A percentile compares a stretch with the other conserved stretches of the same genome.
These are phyloP conservation scores for Folsomia candida DNA, from an alignment of 2,888 invertebrate genomes.

Conservation along the genomic window DNA sequence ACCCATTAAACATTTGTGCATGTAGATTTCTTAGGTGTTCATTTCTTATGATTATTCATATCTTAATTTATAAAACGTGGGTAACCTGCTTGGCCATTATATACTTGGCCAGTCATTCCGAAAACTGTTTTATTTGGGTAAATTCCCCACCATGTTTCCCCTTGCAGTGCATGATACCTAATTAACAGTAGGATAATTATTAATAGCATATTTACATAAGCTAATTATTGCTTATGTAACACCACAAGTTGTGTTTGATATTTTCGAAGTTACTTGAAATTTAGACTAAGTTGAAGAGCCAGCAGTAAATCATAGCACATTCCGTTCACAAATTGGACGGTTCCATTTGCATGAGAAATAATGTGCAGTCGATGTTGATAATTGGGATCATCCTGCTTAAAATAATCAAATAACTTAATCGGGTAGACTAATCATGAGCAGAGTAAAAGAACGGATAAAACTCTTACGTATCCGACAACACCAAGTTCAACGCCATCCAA, in stretches of 20 bases:
- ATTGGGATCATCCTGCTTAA: constrained; percentile 18
- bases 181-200: background rate
- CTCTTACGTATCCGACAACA: background rate
- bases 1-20: constrained; percentile 16
- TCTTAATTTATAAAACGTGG: too few species aligned
- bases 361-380: constrained; percentile 21
- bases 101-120: background rate
- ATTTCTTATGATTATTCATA: too few species aligned
- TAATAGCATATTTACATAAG: background rate
- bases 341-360: constrained; percentile 13
- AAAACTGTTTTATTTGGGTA: constrained; percentile 14
- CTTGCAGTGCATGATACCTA: constrained; percentile 20
- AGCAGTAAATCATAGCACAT: constrained; percentile 24
- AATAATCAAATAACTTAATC: background rate
- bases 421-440: too few species aligned
- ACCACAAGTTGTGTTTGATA: too few species aligned
- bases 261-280: constrained; percentile 24
- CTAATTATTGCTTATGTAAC: too few species aligned
- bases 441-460: too few species aligned
- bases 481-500: background rate
- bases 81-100: constrained; percentile 22
- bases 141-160: constrained; percentile 10
- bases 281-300: constrained; percentile 22
- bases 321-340: constrained; percentile 17
- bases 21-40: too few species aligned